These are phyloP conservation scores for Poeciliopsis prolifica DNA, from an alignment of 2,113 vertebrate genomes.

Conservation along the genomic window DNA sequence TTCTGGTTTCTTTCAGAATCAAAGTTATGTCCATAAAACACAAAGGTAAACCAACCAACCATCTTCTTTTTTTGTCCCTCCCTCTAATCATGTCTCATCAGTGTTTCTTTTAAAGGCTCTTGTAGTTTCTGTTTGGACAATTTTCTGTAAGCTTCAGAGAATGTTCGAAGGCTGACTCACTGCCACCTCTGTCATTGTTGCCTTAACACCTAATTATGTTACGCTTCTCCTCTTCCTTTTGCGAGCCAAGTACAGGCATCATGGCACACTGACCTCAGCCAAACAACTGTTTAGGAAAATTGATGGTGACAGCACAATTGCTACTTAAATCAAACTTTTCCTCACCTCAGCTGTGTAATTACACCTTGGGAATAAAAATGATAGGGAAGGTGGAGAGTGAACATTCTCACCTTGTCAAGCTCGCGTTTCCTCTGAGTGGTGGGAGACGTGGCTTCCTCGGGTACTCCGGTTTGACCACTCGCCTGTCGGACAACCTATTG, in stretches of 20 bases:
- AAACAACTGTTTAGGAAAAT: constrained; percentile 46
- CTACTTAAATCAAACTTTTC: constrained; percentile 35
- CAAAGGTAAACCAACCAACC: not conserved
- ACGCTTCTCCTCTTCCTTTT: constrained; percentile 32
- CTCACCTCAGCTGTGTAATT: constrained; percentile 33
- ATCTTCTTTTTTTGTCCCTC: not conserved
- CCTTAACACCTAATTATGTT: constrained; percentile 38
- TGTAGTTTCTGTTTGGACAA: constrained; percentile 20
- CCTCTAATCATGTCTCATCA: not conserved
- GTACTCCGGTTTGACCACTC: constrained; percentile 71
- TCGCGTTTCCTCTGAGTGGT: constrained; percentile 85
- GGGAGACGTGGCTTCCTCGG: constrained; percentile 84
- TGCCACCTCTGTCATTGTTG: constrained; percentile 30
- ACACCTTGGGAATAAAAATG: not conserved
- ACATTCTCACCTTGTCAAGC: constrained; percentile 87
- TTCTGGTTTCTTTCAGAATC: no score
- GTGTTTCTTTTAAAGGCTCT: constrained; percentile 7
- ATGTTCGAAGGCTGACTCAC: constrained; percentile 32
- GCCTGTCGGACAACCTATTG: constrained; percentile 90
- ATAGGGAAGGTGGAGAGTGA: not conserved
- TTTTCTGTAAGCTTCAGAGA: constrained; percentile 8
- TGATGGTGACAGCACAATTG: constrained; percentile 59
- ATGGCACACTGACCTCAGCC: not conserved
- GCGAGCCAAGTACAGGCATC: constrained; percentile 14
- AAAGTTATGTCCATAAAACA: not conserved